Conservation (phyloP, 2,113 vertebrate species). For the Cephalopterus ornatus region DNA sequence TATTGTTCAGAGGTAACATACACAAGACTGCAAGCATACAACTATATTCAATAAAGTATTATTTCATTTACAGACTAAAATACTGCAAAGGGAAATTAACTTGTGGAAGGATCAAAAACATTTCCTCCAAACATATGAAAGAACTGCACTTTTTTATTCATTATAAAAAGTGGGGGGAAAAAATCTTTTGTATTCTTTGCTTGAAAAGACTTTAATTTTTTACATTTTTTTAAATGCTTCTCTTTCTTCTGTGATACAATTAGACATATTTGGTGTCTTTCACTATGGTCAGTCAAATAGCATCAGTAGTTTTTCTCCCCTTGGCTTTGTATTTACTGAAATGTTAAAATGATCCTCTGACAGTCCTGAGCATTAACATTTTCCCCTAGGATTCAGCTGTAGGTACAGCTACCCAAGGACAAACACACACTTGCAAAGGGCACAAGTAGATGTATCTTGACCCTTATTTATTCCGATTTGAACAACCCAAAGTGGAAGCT, state of each 20-base stretch:
- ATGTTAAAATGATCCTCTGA: not conserved
- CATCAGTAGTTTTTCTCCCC: not conserved
- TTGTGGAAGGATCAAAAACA: not conserved
- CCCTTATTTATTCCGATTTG: slow-evolving; percentile 10
- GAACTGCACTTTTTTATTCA: not conserved
- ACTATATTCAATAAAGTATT: not conserved
- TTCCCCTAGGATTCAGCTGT: not conserved
- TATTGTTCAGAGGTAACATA: not conserved
- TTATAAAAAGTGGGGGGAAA: not conserved
- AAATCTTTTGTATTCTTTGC: not conserved
- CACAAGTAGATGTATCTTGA: not conserved
- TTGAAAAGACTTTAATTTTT: not conserved
- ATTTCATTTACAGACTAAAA: not conserved
- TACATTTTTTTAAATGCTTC: not conserved
- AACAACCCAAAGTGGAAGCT: not conserved
- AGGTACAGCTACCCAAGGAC: not conserved
- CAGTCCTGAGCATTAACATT: not conserved
- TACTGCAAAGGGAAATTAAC: not conserved
- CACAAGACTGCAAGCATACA: not conserved
- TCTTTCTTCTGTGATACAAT: not conserved
- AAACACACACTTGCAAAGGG: not conserved
- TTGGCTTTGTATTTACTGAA: not conserved
- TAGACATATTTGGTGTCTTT: not conserved
- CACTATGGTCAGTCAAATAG: not conserved
- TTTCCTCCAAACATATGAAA: not conserved